Percentiles rank a stretch among this genome's conserved stretches.
Evolutionary conservation across 2,888 invertebrate genomes (phyloP).

Genomic region (Drosophila leonis): DNA sequence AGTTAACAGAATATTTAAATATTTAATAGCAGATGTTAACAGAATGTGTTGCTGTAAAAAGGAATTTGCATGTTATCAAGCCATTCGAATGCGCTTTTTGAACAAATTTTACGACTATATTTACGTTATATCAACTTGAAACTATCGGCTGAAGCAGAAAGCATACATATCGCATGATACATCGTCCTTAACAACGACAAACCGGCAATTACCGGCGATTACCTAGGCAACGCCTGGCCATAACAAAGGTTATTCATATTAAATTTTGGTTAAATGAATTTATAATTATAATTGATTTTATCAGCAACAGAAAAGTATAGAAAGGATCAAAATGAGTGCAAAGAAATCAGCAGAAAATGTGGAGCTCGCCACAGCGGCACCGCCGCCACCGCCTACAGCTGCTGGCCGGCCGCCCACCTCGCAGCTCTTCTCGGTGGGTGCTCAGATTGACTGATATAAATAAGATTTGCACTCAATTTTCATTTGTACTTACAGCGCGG

Average conservation of each 20-base stretch:
- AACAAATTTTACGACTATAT: neutral
- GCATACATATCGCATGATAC: neutral
- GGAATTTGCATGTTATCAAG: neutral
- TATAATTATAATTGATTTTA: neutral
- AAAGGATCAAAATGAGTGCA: slow-evolving; percentile 40
- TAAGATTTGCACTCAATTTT: neutral
- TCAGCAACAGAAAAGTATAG: too few relatives aligned
- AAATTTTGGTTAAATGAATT: neutral
- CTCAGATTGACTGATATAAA: too few relatives aligned
- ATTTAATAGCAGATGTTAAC: neutral
- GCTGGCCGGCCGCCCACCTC: slow-evolving; percentile 82
- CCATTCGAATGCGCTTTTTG: neutral
- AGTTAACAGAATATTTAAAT: too few relatives aligned
- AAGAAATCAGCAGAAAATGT: slow-evolving; percentile 12
- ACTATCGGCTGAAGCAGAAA: neutral
- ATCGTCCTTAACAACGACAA: neutral
- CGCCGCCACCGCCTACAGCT: slow-evolving; percentile 79
- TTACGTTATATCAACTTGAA: neutral
- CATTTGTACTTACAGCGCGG: slow-evolving; percentile 68
- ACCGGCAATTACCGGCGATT: neutral
- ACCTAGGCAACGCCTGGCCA: slow-evolving; percentile 46
- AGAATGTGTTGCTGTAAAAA: neutral
- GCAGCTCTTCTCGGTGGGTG: slow-evolving; percentile 78
- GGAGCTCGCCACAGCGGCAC: slow-evolving; percentile 39
- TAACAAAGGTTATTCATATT: slow-evolving; percentile 26